Evolutionary conservation across 1,140 invertebrate genomes (phyloP), one percentile per base, ranked within the genome.

Genomic region (Drosophila burlai): DNA sequence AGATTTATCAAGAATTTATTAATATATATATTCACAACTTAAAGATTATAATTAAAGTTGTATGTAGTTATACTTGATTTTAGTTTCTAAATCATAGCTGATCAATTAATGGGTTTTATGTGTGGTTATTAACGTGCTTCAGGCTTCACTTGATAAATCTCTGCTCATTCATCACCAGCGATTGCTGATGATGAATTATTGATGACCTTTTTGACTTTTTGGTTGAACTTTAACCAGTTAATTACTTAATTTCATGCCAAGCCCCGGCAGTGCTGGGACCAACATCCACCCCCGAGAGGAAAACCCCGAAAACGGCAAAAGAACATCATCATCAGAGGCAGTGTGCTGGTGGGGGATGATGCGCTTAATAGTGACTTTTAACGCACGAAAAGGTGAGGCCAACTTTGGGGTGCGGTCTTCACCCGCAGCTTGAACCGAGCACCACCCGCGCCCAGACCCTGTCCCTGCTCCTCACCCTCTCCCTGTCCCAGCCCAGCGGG

Each of bases 211-310:
- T 74, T 43, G 57, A 54, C 81, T 58, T 68, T 72, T 52, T 65
- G 68, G 58, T 55, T 72, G 73, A 67, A 64, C 49, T 78, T 77
- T 50, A 13, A 21, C 40, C 61, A 67, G 64, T 85, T 85, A 91
- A 91, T 91, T 89, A 80, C 89, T 91, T 85, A 75, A 91, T 91
- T 91, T 91, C 82, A 91, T 83, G 89, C 21, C 21, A 21, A 21
- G 21, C 21, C 21, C 78, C 15, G 45, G 21, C 45, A 47, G 21
- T 18, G 18, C 16, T n/a, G 47, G 55, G 29, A 26, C 26, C 47
- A 74, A 64, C 65, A 72, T 26, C 29, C 45, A 59, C 72, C 73
- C 73, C 50, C 72, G 13, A 36, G 50, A 24, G 15, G 10, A 24
- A 67, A 66, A 26, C 7, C 7, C 46, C 21, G 8, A 65, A 54